phyloP scores from a whole-genome alignment of 2,113 vertebrate genomes.

The Sinocyclocheilus grahami region DNA sequence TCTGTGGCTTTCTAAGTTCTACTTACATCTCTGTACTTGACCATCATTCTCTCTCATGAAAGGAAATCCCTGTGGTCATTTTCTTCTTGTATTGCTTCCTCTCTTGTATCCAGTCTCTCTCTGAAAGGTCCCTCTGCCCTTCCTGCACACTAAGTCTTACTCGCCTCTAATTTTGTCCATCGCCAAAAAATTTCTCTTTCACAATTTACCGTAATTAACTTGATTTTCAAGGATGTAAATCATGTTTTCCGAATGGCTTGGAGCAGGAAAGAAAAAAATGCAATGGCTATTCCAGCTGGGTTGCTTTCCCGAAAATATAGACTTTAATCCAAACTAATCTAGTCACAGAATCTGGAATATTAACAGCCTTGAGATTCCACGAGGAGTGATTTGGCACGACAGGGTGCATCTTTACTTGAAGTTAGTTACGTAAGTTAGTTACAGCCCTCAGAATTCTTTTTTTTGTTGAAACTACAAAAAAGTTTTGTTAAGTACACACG shows the following conservation, averaged over 20 bases:
- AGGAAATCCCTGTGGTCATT: slow-evolving; percentile 80
- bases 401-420: background rate
- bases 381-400: background rate
- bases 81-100: slow-evolving; percentile 77
- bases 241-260: slow-evolving; percentile 57
- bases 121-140: background rate
- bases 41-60: slow-evolving; percentile 64
- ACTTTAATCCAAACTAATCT: slow-evolving; percentile 69
- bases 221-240: slow-evolving; percentile 69
- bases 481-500: too few species aligned
- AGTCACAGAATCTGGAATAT: slow-evolving; percentile 61
- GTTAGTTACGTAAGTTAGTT: background rate
- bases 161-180: background rate
- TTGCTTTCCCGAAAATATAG: slow-evolving; percentile 57
- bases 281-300: slow-evolving; percentile 57
- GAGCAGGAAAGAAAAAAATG: slow-evolving; percentile 49
- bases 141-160: background rate
- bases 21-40: slow-evolving; percentile 57
- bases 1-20: background rate
- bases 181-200: slow-evolving; percentile 47
- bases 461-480: too few species aligned
- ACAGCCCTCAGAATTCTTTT: too few species aligned
- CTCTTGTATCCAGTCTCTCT: slow-evolving; percentile 53
- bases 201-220: slow-evolving; percentile 65
- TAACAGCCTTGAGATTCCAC: slow-evolving; percentile 55